Conservation (phyloP, 1,140 invertebrate species). For the Laupala kohalensis region DNA sequence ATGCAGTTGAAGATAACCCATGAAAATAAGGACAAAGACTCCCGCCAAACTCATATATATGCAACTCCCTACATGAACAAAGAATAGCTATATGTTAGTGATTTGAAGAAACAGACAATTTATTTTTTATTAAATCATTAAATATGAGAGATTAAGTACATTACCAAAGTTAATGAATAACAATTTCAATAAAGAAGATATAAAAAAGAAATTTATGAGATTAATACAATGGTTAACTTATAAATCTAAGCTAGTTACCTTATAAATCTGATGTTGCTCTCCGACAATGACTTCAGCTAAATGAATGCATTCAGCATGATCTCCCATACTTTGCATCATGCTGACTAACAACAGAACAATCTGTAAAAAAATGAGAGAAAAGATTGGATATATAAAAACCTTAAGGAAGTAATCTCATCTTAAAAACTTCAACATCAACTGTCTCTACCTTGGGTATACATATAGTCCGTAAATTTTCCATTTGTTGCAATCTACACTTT, state of each 20-base stretch:
- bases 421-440: no score
- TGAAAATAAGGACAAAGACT: no score
- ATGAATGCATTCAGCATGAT: conserved; percentile 63
- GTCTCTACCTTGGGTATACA: conserved; percentile 60
- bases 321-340: conserved; percentile 59
- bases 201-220: not conserved
- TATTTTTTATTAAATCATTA: not conserved
- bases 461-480: conserved; percentile 58
- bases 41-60: no score
- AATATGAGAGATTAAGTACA: not conserved
- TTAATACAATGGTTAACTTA: not conserved
- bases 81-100: not conserved
- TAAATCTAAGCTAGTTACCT: conserved; percentile 31
- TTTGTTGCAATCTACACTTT: conserved; percentile 40
- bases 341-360: conserved; percentile 63
- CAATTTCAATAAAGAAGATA: not conserved
- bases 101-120: no score
- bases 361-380: conserved; percentile 29
- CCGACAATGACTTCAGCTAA: conserved; percentile 65
- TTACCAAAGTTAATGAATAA: not conserved
- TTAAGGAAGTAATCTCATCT: not conserved
- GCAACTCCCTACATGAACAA: not conserved
- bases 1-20: no score
- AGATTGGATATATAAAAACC: not conserved
- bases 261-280: conserved; percentile 65